Conservation (phyloP, 2,113 vertebrate genomes). For the Cygnus atratus region DNA sequence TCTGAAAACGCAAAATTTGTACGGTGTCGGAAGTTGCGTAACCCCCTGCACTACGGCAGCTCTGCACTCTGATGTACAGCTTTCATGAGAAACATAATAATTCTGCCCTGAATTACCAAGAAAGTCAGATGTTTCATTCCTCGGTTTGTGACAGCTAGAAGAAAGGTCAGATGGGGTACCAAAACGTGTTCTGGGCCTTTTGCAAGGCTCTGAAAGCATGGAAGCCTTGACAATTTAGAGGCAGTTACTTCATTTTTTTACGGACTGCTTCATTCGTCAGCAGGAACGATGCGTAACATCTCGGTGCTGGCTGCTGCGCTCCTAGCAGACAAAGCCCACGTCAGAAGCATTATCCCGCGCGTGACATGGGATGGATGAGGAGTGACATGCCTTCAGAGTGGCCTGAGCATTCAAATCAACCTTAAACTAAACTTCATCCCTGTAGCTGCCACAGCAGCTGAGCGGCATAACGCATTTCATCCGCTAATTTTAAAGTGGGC, state of each 20-base stretch:
- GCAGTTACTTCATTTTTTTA: background rate
- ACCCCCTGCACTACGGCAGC: background rate
- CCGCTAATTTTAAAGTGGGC: rapidly evolving
- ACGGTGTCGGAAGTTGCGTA: background rate
- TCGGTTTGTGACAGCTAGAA: background rate
- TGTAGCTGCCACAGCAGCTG: background rate
- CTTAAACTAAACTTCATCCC: background rate
- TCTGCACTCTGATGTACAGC: rapidly evolving
- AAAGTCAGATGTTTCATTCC: background rate
- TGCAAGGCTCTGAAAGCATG: background rate
- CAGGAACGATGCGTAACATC: rapidly evolving
- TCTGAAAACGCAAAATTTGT: rapidly evolving
- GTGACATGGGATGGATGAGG: background rate
- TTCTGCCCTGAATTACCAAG: background rate
- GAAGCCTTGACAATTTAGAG: background rate
- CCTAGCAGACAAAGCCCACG: background rate
- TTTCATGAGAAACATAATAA: rapidly evolving
- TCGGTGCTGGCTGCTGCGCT: background rate
- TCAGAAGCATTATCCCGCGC: rapidly evolving
- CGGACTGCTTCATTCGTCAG: background rate
- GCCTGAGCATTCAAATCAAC: background rate
- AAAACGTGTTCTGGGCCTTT: background rate
- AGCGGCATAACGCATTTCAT: rapidly evolving
- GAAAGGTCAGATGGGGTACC: background rate
- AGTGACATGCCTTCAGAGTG: background rate